Evolutionary conservation across 1,140 invertebrate genomes (phyloP), one percentile per base, ranked within the genome.

Genomic region (Meloidogyne exigua): DNA sequence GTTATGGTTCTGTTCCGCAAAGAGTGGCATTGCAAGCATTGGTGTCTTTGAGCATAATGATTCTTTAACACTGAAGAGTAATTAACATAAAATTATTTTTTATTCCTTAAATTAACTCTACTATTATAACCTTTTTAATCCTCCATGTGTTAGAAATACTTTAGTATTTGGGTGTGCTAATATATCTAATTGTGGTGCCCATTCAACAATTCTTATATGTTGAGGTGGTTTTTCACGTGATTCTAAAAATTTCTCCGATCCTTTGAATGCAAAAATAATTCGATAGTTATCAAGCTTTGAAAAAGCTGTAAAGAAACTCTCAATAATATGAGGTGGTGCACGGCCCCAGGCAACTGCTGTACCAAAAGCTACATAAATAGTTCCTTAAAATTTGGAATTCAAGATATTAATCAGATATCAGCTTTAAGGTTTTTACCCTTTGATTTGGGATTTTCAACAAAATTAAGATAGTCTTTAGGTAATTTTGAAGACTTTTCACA

Each of bases 351-450:
- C 36, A 21, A 75, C 57, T n/a, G 68, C 32, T 21, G 81, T 84
- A 7, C 80, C 80, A 26, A 81, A 83, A 21, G 80, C 80, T 15
- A 81, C 64, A 57, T 84, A 83, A 44, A 81, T 80, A 9, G 80
- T 83, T 12, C 80, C 80, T 79, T 39, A 15, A 49, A 49, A 21
- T 2, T 12, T n/a, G 4, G 78, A 36, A 26, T 76, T 67, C 28
- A 70, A 71, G 63, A 32, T 72, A 68, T 15, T 72, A 18, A 1
- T 57, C 2, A 5, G 15, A 3, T 21, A 57, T 57, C 18, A 7
- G 4, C 7, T 39, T 39, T 39, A 7, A 39, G 1, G 15, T 26
- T 42, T 39, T 28, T 15, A 74, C 72, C 72, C 36, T 65, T 74
- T 25, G 72, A 78, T 28, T 68, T 64, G 13, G 71, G 63, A 62